Evolutionary conservation across 2,797 vertebrate genomes (phyloP).

Genomic region (Aplochiton taeniatus): DNA sequence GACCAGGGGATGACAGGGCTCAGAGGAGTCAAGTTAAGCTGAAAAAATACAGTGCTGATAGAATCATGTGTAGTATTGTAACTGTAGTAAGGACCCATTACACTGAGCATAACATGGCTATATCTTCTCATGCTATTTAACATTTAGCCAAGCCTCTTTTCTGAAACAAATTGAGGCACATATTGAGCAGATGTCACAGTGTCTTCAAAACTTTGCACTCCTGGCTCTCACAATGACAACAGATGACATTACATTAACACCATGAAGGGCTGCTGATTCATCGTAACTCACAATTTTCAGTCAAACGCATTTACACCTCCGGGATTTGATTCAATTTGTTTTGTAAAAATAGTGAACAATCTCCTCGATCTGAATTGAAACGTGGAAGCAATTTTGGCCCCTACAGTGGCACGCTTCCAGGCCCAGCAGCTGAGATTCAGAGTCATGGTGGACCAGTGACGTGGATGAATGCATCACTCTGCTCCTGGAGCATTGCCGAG

Average conservation of each 20-base stretch:
- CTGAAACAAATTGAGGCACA: too few relatives aligned
- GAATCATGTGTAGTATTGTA: not conserved
- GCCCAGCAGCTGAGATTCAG: slow-evolving; percentile 60
- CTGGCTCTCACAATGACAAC: too few relatives aligned
- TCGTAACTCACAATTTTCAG: too few relatives aligned
- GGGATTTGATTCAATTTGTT: slow-evolving; percentile 30
- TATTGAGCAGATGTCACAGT: too few relatives aligned
- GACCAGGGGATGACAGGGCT: slow-evolving; percentile 14
- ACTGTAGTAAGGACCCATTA: not conserved
- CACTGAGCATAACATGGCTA: not conserved
- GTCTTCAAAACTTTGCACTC: too few relatives aligned
- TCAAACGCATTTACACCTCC: too few relatives aligned
- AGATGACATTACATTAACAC: too few relatives aligned
- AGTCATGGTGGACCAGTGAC: slow-evolving; percentile 35
- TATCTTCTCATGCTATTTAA: too few relatives aligned
- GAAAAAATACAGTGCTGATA: not conserved
- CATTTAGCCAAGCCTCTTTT: too few relatives aligned
- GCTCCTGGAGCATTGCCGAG: slow-evolving; percentile 29
- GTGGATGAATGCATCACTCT: slow-evolving; percentile 32
- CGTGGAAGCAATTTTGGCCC: slow-evolving; percentile 68
- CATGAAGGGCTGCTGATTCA: too few relatives aligned
- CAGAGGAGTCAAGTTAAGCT: slow-evolving; percentile 2
- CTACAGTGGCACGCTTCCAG: slow-evolving; percentile 48
- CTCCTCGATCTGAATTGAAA: slow-evolving; percentile 57
- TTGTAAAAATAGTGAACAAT: slow-evolving; percentile 27